phyloP scores from a whole-genome alignment of 64 coral and sea anemone species.

The Astreopora myriophthalma region DNA sequence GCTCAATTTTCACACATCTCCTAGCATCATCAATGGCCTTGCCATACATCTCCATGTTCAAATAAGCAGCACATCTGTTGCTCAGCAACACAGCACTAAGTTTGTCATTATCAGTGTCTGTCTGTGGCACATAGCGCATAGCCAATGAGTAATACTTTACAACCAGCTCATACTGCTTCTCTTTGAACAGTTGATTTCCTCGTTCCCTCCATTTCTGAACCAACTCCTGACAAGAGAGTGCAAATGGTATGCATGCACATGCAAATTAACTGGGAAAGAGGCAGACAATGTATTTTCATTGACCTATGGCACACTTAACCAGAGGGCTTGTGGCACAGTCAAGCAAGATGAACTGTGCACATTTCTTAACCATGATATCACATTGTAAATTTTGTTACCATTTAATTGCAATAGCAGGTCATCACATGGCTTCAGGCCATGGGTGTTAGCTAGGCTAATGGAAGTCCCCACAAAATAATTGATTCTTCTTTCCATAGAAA shows the following conservation, averaged over 20 bases:
- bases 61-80: conserved; percentile 58
- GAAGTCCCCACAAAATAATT: too few species aligned
- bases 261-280: neutral
- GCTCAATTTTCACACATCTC: conserved; percentile 42
- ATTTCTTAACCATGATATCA: too few species aligned
- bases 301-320: too few species aligned
- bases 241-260: neutral
- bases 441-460: too few species aligned
- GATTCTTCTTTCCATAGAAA: too few species aligned
- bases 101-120: neutral
- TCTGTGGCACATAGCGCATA: conserved; percentile 27
- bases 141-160: conserved; percentile 53
- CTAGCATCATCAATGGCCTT: conserved; percentile 56
- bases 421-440: too few species aligned
- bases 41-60: conserved; percentile 37
- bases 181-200: conserved; percentile 42
- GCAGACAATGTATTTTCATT: too few species aligned
- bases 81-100: conserved; percentile 21
- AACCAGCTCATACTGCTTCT: conserved; percentile 15
- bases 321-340: too few species aligned
- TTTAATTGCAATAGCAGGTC: too few species aligned
- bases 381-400: too few species aligned
- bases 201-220: conserved; percentile 41
- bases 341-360: too few species aligned
- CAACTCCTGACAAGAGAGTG: neutral